Evolutionary conservation across 2,113 vertebrate genomes (phyloP).

Genomic region (Taxidea taxus): DNA sequence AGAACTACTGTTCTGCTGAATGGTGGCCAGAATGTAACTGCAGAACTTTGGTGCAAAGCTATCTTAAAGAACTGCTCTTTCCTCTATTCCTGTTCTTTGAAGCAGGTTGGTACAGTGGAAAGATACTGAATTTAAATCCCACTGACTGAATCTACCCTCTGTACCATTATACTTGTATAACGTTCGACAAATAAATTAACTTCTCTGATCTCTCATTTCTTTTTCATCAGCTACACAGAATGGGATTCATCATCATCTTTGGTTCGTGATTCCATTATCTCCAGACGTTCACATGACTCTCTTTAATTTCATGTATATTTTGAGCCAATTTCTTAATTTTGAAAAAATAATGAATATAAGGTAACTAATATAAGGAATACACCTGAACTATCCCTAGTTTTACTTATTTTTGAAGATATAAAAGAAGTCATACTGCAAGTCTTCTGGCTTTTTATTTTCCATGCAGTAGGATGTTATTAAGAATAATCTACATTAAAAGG

Average conservation of each 20-base stretch:
- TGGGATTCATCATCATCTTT: neutral
- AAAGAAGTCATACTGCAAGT: neutral
- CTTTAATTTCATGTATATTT: slow-evolving; percentile 23
- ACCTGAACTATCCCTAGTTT: neutral
- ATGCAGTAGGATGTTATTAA: neutral
- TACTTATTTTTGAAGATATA: neutral
- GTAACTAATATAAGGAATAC: neutral
- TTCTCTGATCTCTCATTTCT: neutral
- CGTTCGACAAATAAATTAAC: neutral
- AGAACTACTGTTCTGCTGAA: neutral
- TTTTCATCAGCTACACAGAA: neutral
- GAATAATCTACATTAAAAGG: neutral
- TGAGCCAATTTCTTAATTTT: neutral
- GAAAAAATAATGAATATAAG: neutral
- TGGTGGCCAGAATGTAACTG: neutral
- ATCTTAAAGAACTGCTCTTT: neutral
- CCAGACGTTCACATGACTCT: neutral
- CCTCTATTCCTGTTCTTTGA: neutral
- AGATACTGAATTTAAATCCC: neutral
- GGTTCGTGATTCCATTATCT: neutral
- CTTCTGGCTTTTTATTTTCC: neutral
- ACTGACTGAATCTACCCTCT: neutral
- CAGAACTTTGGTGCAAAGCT: neutral
- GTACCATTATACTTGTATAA: neutral
- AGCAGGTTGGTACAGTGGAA: neutral